Conservation (phyloP, 2,797 vertebrate species). For the Lacerta agilis region DNA sequence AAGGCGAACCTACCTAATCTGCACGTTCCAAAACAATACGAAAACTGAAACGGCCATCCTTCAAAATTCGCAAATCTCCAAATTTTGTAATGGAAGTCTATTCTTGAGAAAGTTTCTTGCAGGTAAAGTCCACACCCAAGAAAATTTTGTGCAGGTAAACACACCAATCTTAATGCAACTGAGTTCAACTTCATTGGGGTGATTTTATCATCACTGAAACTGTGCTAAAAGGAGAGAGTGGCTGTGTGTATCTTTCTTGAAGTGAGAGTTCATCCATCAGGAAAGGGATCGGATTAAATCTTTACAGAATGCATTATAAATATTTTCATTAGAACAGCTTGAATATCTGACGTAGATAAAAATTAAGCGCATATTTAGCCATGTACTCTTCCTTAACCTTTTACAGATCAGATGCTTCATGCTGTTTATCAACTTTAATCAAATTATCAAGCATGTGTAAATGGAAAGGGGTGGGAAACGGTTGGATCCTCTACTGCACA, state of each 20-base stretch:
- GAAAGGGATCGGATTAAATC: slow-evolving; percentile 1
- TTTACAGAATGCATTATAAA: neutral
- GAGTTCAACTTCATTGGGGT: neutral
- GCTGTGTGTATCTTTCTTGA: slow-evolving; percentile 9
- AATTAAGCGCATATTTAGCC: neutral
- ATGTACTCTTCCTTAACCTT: neutral
- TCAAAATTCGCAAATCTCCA: too few relatives aligned
- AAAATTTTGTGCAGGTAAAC: neutral
- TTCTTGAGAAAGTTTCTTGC: neutral
- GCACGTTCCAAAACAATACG: too few relatives aligned
- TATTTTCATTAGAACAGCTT: slow-evolving; percentile 15
- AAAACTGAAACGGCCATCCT: too few relatives aligned
- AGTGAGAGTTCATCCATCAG: slow-evolving; percentile 28
- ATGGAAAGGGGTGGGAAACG: neutral
- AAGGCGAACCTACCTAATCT: too few relatives aligned
- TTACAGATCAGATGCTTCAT: slow-evolving; percentile 1
- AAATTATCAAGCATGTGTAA: neutral
- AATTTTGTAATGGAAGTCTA: neutral
- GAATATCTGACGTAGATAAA: slow-evolving; percentile 11
- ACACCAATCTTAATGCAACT: neutral
- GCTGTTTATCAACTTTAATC: slow-evolving; percentile 32
- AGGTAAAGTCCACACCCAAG: neutral
- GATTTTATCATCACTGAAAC: neutral
- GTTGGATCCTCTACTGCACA: neutral
- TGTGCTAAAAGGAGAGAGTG: neutral